These are phyloP conservation scores for Lagodon rhomboides DNA, from an alignment of 2,797 vertebrate genomes.

Conservation along the genomic window DNA sequence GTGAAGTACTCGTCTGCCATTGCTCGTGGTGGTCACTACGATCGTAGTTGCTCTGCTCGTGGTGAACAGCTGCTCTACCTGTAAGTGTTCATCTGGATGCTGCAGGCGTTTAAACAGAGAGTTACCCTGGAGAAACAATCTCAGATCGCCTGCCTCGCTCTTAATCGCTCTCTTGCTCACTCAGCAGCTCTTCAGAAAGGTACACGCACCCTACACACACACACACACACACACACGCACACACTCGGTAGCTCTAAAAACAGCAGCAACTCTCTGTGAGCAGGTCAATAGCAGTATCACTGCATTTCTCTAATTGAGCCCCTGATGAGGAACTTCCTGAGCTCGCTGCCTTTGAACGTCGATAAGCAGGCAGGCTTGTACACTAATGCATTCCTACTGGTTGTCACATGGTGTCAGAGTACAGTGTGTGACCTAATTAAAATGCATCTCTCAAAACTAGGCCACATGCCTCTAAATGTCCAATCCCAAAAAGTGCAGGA, in stretches of 20 bases:
- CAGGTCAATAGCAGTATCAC: constrained; percentile 57
- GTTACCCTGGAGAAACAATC: constrained; percentile 49
- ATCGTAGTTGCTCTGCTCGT: neutral
- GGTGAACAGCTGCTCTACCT: constrained; percentile 27
- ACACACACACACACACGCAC: constrained; percentile 7
- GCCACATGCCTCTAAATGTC: constrained; percentile 27
- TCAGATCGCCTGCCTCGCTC: constrained; percentile 48
- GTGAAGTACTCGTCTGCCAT: neutral
- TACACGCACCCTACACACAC: constrained; percentile 5
- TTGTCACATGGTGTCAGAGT: constrained; percentile 38
- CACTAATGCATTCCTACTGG: constrained; percentile 41
- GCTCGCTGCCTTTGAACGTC: constrained; percentile 45
- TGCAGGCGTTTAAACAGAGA: constrained; percentile 46
- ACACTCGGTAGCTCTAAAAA: constrained; percentile 52
- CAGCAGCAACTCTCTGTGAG: constrained; percentile 51
- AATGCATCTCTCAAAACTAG: constrained; percentile 53
- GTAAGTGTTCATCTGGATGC: constrained; percentile 49
- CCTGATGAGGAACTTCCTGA: constrained; percentile 62
- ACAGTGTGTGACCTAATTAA: constrained; percentile 51
- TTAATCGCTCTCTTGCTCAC: constrained; percentile 67
- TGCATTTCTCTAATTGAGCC: constrained; percentile 71
- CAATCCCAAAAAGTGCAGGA: constrained; percentile 25
- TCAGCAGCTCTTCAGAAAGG: constrained; percentile 65
- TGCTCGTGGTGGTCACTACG: neutral
- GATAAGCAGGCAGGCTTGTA: constrained; percentile 39